phyloP scores from a whole-genome alignment of 2,888 invertebrate species.

The Melinopterus prodromus region DNA sequence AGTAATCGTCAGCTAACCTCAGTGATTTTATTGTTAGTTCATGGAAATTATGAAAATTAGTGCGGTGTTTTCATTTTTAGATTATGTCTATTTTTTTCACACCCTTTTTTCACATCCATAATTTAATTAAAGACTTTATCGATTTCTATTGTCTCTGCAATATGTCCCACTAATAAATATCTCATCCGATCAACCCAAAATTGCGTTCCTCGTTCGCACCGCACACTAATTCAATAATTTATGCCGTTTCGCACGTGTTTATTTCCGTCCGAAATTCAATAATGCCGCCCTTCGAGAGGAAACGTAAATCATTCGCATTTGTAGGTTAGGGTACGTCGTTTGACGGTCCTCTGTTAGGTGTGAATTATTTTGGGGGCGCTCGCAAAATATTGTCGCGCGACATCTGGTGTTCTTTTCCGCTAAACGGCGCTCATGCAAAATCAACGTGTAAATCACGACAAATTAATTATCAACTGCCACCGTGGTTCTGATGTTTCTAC shows the following conservation, averaged over 20 bases:
- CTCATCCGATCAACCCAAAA: background rate
- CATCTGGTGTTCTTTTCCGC: conserved; percentile 8
- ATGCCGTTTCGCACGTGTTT: background rate
- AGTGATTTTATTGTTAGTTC: too few relatives aligned
- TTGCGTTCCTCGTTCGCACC: too few relatives aligned
- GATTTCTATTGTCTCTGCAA: background rate
- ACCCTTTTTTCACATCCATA: background rate
- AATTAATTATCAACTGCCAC: too few relatives aligned
- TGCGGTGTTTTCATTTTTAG: too few relatives aligned
- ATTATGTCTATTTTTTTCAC: too few relatives aligned
- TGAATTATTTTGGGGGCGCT: conserved; percentile 11
- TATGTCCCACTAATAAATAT: background rate
- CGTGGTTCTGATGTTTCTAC: too few relatives aligned
- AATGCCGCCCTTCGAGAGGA: background rate
- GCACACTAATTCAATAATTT: background rate
- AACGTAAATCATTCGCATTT: conserved; percentile 4
- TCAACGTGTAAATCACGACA: too few relatives aligned
- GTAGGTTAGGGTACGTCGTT: background rate
- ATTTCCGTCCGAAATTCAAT: conserved; percentile 4
- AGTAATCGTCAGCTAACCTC: too few relatives aligned
- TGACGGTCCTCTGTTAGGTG: background rate
- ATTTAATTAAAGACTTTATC: too few relatives aligned
- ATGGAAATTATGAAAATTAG: too few relatives aligned
- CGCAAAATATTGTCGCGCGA: conserved; percentile 15
- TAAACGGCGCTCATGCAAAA: too few relatives aligned